phyloP scores from a whole-genome alignment of 2,113 vertebrate species.

The Burhinus oedicnemus region DNA sequence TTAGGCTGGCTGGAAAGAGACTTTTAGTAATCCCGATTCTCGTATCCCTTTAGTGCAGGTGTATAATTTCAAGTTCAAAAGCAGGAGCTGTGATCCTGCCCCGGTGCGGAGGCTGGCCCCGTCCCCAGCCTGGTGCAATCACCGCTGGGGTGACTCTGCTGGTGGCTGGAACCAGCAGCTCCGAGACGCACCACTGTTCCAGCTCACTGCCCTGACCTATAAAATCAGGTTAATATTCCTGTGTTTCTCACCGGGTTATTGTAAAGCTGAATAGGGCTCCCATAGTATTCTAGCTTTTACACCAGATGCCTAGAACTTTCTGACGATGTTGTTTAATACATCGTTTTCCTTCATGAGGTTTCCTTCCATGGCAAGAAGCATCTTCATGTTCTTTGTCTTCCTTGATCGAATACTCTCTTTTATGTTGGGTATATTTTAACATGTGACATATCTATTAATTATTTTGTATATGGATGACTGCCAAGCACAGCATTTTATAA shows the following conservation, averaged over 20 bases:
- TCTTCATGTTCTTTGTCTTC: neutral
- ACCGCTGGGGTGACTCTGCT: neutral
- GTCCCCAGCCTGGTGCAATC: neutral
- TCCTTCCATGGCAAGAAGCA: neutral
- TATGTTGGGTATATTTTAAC: neutral
- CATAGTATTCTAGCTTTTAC: neutral
- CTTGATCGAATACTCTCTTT: neutral
- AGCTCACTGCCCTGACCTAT: neutral
- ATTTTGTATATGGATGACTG: neutral
- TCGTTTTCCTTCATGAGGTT: neutral
- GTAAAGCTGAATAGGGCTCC: neutral
- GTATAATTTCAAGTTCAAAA: neutral
- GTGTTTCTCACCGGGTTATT: neutral
- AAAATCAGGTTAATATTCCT: neutral
- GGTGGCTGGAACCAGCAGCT: neutral
- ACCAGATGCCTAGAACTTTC: neutral
- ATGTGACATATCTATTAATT: neutral
- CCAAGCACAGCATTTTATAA: neutral
- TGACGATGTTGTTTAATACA: neutral
- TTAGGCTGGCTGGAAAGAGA: neutral
- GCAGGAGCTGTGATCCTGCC: neutral
- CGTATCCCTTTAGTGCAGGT: accelerated
- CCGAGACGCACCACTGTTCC: accelerated
- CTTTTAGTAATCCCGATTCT: neutral
- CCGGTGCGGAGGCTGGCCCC: accelerated